Base-by-base conservation (phyloP, 2,797 vertebrate genomes). In the Halcyon smyrnensis region DNA sequence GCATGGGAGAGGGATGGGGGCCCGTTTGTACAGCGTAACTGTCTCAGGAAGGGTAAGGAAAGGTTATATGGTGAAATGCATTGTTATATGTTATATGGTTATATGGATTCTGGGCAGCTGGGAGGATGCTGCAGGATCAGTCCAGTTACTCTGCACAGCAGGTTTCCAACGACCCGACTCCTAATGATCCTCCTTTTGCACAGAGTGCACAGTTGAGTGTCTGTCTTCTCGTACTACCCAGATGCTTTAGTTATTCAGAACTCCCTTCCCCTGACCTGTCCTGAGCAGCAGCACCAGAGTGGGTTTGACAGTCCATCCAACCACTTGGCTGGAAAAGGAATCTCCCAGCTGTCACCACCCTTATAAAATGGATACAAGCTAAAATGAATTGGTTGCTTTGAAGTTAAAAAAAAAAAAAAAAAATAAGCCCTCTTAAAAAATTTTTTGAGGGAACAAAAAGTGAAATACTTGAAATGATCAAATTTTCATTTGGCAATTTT, bases 381-480 rank as follows among this genome's bases (percentile, higher is more conserved):
- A 46, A 77, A 59, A 70, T 15, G 2, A 70, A 84, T 12, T 60
- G 18, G 27, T 12, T 32, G 27, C 15, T 63, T 79, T 51, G 34
- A 76, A 24, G 6, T 15, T 24, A 56, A 57, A 25, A 60, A 70
- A 70, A 27, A 64, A 41, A 27, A n/a, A 60, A 64, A 48, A 19
- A 62, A 32, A 54, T 65, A 65, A 24, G 3, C 3, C 19, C 17
- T n/a, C 54, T 41, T 46, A 70, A 84, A 46, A 75, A 30, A 13
- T 12, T 30, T 15, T n/a, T 13, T 30, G 60, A 83, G 0, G 1
- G 19, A 68, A 53, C n/a, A 74, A 57, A 63, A 73, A 83, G 54
- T 5, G 1, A 20, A 73, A 34, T 53, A 46, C 6, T 51, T 28
- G 23, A 68, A 73, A n/a, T 0, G 0, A 62, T 27, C 16, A 15